phyloP scores from a whole-genome alignment of 2,888 invertebrate genomes.

The Machimus rusticus region DNA sequence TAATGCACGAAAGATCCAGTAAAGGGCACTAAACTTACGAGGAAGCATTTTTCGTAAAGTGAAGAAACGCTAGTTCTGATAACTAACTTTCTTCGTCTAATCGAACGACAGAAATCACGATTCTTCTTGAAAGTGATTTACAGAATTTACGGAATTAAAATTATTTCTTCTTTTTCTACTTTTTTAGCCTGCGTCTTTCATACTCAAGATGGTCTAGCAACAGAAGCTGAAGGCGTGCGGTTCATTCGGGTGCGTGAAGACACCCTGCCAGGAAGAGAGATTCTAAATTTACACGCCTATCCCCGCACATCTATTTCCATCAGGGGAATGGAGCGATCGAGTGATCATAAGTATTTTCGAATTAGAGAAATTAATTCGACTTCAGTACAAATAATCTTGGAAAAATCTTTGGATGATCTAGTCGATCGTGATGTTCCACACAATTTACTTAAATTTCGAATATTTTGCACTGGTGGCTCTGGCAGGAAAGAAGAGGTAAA shows the following conservation, averaged over 20 bases:
- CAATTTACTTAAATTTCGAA: conserved; percentile 82
- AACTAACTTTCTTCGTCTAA: not conserved
- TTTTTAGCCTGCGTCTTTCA: conserved; percentile 83
- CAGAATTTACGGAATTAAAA: not conserved
- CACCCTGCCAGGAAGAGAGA: conserved; percentile 77
- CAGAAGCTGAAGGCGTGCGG: conserved; percentile 74
- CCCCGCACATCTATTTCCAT: conserved; percentile 68
- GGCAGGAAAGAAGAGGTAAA: conserved; percentile 60
- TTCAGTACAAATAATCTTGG: conserved; percentile 77
- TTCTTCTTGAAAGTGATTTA: not conserved
- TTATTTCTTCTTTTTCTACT: conserved; percentile 12
- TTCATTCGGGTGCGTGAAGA: conserved; percentile 88
- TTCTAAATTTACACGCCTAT: conserved; percentile 82
- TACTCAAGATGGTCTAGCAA: conserved; percentile 66
- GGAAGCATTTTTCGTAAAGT: not conserved
- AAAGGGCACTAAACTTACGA: not conserved
- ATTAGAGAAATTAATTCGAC: conserved; percentile 76
- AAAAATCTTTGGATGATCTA: conserved; percentile 78
- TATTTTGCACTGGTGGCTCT: conserved; percentile 68
- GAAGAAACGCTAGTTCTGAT: not conserved
- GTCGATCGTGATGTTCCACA: conserved; percentile 83
- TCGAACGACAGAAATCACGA: not conserved
- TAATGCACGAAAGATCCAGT: not conserved
- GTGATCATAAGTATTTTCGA: conserved; percentile 60
- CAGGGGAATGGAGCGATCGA: conserved; percentile 57